Conservation (phyloP, 2,113 vertebrate species). For the Dipodomys spectabilis region DNA sequence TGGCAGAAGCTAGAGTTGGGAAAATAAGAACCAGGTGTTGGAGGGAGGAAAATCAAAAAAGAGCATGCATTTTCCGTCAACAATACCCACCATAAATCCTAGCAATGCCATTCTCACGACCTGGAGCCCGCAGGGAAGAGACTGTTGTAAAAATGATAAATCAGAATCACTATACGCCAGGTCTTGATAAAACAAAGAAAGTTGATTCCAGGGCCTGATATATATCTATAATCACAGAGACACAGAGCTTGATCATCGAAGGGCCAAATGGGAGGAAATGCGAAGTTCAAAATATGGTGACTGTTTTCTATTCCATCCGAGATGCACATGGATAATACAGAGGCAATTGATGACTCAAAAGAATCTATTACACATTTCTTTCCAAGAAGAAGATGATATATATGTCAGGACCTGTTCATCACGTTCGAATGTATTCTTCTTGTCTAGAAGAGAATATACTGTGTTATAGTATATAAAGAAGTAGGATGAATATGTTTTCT, state of each 20-base stretch:
- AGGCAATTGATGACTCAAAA: constrained; percentile 71
- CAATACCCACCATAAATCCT: constrained; percentile 82
- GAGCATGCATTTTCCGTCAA: constrained; percentile 80
- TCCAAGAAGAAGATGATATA: constrained; percentile 44
- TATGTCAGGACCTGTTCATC: constrained; percentile 70
- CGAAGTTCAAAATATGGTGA: constrained; percentile 69
- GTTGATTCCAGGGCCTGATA: constrained; percentile 84
- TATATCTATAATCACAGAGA: constrained; percentile 77
- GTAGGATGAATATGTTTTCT: constrained; percentile 42
- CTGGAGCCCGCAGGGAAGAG: constrained; percentile 87
- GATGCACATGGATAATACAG: constrained; percentile 35
- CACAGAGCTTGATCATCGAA: constrained; percentile 75
- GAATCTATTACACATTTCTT: constrained; percentile 63
- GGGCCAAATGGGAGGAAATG: constrained; percentile 64
- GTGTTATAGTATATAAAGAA: constrained; percentile 58
- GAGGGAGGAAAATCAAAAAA: constrained; percentile 85
- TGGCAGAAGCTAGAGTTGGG: constrained; percentile 75
- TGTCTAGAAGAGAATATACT: constrained; percentile 65
- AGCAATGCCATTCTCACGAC: constrained; percentile 84
- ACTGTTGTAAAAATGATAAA: constrained; percentile 89
- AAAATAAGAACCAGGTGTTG: constrained; percentile 84
- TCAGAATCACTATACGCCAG: constrained; percentile 83
- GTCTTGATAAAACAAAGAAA: constrained; percentile 88
- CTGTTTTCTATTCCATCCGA: constrained; percentile 74
- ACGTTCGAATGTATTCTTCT: constrained; percentile 70